Base-by-base conservation (phyloP, 2,113 vertebrate genomes). In the Cyanistes caeruleus region DNA sequence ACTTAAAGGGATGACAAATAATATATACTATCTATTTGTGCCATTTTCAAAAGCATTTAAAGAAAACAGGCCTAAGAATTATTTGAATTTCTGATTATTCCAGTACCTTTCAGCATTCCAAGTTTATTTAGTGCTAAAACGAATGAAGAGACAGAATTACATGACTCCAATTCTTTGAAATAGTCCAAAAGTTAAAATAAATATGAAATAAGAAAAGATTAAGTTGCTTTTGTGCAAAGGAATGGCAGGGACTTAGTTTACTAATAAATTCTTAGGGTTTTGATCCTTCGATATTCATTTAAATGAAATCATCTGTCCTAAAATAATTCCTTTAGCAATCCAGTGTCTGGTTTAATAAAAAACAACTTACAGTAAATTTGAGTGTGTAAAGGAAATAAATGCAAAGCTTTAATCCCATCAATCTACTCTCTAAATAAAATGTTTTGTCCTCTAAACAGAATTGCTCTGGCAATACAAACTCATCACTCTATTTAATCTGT, bases 401-500 rank as follows among this genome's bases (percentile, higher is more conserved):
- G 75, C 65, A 87, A 87, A 93, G 59, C 73, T 97, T 93, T 96
- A 97, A 97, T 96, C 79, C 86, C 80, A 95, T 93, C 89, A 96
- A 91, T 76, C 84, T 95, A 87, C 72, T 46, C 77, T 65, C 37
- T 44, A 96, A 93, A 78, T 87, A 51, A 97, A 94, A 96, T 76
- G 69, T 82, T 95, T 84, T 93, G 64, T 96, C 84, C 97, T 97
- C 83, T 51, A 94, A 94, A 95, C 76, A 74, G 77, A 95, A 97
- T 95, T 96, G 84, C 33, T 93, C 74, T 92, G 94, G 97, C 94
- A 97, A 97, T 33, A 97, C 77, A 96, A 97, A 96, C 82, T 97
- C 97, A 97, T 97, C 41, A 5, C 89, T 96, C 90, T 79, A 78
- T 90, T 95, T 97, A 97, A 98, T 98, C 97, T 97, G 70, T 55